These are phyloP conservation scores for Rhingia rostrata DNA, from an alignment of 2,888 invertebrate genomes.

Conservation along the genomic window DNA sequence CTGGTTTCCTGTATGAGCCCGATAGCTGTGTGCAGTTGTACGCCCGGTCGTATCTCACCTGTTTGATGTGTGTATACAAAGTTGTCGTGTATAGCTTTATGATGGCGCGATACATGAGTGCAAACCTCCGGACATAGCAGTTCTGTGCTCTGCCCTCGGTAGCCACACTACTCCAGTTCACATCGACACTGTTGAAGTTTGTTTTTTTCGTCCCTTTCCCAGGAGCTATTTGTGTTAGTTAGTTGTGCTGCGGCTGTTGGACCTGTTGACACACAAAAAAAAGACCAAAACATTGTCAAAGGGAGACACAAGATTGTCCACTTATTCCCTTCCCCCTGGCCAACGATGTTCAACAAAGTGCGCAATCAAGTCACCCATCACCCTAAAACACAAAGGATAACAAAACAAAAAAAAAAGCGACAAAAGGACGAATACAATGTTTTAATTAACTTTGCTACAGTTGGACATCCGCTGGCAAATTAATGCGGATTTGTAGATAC, in stretches of 20 bases:
- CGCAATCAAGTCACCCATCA: background rate
- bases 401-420: slow-evolving; percentile 17
- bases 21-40: background rate
- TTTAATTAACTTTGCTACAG: slow-evolving; percentile 69
- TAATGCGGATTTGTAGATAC: slow-evolving; percentile 56
- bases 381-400: background rate
- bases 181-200: background rate
- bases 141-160: background rate
- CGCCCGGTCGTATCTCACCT: slow-evolving; percentile 45
- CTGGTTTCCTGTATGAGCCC: background rate
- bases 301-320: slow-evolving; percentile 6
- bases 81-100: slow-evolving; percentile 51
- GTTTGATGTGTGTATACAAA: slow-evolving; percentile 64
- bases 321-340: slow-evolving; percentile 6
- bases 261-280: slow-evolving; percentile 60
- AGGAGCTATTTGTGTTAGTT: slow-evolving; percentile 20
- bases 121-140: background rate
- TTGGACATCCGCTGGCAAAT: slow-evolving; percentile 63
- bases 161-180: slow-evolving; percentile 5
- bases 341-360: slow-evolving; percentile 29
- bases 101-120: slow-evolving; percentile 39
- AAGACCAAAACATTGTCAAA: slow-evolving; percentile 39
- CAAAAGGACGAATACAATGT: slow-evolving; percentile 62
- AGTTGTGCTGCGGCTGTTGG: slow-evolving; percentile 17
- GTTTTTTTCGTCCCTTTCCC: background rate